A percentile compares a stretch with the other conserved stretches of the same genome.
Evolutionary conservation across 1,140 invertebrate genomes (phyloP).

Genomic region (Bilobella aurantiaca): DNA sequence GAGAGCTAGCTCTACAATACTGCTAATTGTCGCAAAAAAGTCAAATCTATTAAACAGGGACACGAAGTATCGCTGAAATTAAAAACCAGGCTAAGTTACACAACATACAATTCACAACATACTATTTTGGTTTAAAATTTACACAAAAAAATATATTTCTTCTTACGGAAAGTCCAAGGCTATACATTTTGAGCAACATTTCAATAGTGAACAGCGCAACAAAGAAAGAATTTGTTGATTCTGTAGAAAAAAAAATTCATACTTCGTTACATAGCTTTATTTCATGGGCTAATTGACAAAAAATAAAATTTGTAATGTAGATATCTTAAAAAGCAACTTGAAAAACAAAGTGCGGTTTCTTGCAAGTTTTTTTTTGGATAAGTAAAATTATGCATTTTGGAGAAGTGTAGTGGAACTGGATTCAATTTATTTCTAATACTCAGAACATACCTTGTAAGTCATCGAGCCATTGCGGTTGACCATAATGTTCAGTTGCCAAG

Average conservation of each 20-base stretch:
- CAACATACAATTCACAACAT: background rate
- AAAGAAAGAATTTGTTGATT: slow-evolving; percentile 92
- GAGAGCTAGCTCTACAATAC: slow-evolving; percentile 86
- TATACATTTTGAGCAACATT: slow-evolving; percentile 99
- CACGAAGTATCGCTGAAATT: slow-evolving; percentile 78
- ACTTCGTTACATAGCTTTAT: too few species aligned
- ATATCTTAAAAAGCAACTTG: too few species aligned
- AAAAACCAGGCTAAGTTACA: background rate
- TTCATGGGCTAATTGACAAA: too few species aligned
- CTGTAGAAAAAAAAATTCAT: slow-evolving; percentile 50
- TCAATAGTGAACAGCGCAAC: slow-evolving; percentile 94
- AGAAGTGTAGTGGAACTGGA: too few species aligned
- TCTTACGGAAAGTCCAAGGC: slow-evolving; percentile 83
- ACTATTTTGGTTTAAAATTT: too few species aligned
- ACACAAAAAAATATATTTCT: background rate
- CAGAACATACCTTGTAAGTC: slow-evolving; percentile 76
- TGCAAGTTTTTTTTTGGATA: too few species aligned
- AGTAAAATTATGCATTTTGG: too few species aligned
- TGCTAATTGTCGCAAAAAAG: slow-evolving; percentile 93
- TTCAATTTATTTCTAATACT: background rate
- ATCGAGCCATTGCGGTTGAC: slow-evolving; percentile 86
- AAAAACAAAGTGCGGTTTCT: too few species aligned
- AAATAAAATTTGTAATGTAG: too few species aligned
- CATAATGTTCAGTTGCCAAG: slow-evolving; percentile 94
- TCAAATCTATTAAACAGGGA: slow-evolving; percentile 94